A percentile compares a stretch with the other conserved stretches of the same genome.
phyloP scores from a whole-genome alignment of 1,140 invertebrate genomes.

The Pristionchus pacificus region DNA sequence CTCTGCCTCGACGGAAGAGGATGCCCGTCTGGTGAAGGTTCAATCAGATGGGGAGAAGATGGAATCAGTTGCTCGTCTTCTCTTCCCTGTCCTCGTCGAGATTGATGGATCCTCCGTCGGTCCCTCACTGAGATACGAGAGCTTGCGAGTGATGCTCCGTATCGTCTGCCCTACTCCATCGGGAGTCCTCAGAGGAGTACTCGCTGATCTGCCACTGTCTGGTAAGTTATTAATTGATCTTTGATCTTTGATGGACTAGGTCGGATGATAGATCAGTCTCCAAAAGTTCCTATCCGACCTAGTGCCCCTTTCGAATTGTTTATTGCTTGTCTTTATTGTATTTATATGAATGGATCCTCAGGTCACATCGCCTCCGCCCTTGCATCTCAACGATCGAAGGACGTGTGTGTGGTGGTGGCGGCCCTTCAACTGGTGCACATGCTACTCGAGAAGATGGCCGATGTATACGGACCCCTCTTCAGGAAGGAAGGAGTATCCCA shows the following conservation, averaged over 20 bases:
- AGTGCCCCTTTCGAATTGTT: too few species aligned
- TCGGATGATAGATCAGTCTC: conserved; percentile 10
- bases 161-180: conserved; percentile 48
- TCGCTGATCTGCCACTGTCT: conserved; percentile 25
- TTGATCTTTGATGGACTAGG: too few species aligned
- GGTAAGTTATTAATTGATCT: neutral
- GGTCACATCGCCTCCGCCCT: conserved; percentile 39
- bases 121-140: conserved; percentile 37
- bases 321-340: too few species aligned
- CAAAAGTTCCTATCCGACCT: conserved; percentile 15
- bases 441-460: conserved; percentile 49
- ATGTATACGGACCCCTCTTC: conserved; percentile 48
- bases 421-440: conserved; percentile 47
- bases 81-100: conserved; percentile 51
- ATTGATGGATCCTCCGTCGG: conserved; percentile 46
- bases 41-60: conserved; percentile 30
- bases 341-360: too few species aligned
- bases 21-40: conserved; percentile 10
- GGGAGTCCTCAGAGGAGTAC: conserved; percentile 8
- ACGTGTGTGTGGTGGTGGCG: conserved; percentile 43
- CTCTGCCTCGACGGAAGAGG: conserved; percentile 23
- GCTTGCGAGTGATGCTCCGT: conserved; percentile 44
- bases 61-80: conserved; percentile 25
- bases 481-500: conserved; percentile 45
- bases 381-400: conserved; percentile 31